Evolutionary conservation across 2,888 invertebrate species (phyloP), one percentile per base, ranked within the genome.

Genomic region (Harpagoxenus sublaevis): DNA sequence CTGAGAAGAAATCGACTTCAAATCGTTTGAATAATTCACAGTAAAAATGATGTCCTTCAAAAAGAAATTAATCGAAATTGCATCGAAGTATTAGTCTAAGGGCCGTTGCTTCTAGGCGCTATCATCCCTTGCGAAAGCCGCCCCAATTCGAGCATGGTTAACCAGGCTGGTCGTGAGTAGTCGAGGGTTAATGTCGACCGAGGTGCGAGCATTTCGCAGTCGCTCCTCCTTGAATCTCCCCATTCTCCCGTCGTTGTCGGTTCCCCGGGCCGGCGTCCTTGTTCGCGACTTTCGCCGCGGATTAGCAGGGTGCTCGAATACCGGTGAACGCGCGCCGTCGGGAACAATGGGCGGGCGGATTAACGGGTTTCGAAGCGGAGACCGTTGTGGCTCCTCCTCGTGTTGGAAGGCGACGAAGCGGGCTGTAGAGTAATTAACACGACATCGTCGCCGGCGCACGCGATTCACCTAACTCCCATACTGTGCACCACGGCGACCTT

Each of bases 401-500:
- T 84, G 86, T 89, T 87, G 74, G 84, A 78, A 89, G 82, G 88
- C 91, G 91, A 86, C 90, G 88, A 86, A 85, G 87, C 86, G 75
- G 39, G 88, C 84, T 88, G 90, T 88, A 87, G 85, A 89, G 88
- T 91, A 91, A 92, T 90, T 92, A 91, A 91, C 90, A 75, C 87
- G 87, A 90, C 87, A 88, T 88, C 77, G 62, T 39, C 48, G 45
- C 35, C 51, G 60, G 55, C 45, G 66, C 75, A 42, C 55, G 73
- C 55, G 65, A 51, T 75, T 71, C 42, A 65, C 68, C 57, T 71
- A 86, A 84, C 62, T 39, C 62, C 53, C 45, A 12, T 35, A 3
- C 65, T 23, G 23, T 55, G n/a, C 42, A 23, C 45, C 35, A 15
- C 45, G 51, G 62, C 68, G 60, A 79, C 48, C 65, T 68, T 53